phyloP scores from a whole-genome alignment of 2,113 vertebrate genomes.

The Pimephales promelas region DNA sequence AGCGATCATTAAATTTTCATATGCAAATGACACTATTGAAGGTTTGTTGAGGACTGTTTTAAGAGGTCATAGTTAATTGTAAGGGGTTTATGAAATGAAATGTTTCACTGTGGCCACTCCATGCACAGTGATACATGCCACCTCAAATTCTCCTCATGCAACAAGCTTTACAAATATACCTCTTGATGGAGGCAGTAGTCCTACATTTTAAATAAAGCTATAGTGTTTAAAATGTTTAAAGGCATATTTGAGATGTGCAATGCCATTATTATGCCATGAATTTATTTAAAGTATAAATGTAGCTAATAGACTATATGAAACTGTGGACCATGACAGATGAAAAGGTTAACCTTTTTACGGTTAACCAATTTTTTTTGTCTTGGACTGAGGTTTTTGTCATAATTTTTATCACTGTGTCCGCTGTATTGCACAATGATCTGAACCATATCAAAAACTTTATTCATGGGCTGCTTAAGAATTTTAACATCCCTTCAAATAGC shows the following conservation, averaged over 20 bases:
- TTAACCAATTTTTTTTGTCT: too few species aligned
- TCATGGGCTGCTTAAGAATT: neutral
- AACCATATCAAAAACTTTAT: neutral
- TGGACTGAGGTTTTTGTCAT: neutral
- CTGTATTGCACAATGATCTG: neutral
- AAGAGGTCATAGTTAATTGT: too few species aligned
- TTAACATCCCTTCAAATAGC: neutral
- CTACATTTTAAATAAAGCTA: neutral
- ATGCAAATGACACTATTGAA: too few species aligned
- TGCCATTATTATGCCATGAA: neutral
- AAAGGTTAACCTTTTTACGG: too few species aligned
- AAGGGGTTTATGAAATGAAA: constrained; percentile 17
- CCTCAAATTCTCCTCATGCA: neutral
- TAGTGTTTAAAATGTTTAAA: neutral
- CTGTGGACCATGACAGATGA: neutral
- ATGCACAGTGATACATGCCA: constrained; percentile 15
- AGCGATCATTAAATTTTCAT: too few species aligned
- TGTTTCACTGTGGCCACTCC: constrained; percentile 25
- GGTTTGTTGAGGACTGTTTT: too few species aligned
- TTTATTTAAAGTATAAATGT: neutral
- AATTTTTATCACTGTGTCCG: neutral
- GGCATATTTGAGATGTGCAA: neutral
- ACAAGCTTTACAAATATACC: neutral
- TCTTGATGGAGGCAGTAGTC: neutral
- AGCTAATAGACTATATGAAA: neutral